Conservation (phyloP, 2,113 vertebrate genomes). For the Erpornis zantholeuca region DNA sequence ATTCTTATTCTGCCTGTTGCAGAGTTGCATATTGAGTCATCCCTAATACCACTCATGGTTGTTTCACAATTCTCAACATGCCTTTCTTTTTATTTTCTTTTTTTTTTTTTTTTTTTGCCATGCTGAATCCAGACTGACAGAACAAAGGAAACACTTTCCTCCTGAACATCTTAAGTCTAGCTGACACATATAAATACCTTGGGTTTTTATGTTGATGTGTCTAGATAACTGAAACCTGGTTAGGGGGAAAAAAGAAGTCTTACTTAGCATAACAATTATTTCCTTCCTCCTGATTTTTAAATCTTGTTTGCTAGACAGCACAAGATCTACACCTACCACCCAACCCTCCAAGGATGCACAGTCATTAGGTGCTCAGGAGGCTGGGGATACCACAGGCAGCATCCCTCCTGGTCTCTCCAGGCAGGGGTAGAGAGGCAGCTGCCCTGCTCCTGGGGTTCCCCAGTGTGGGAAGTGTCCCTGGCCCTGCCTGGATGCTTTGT, state of each 20-base stretch:
- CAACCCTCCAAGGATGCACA: background rate
- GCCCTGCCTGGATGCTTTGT: background rate
- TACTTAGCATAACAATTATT: background rate
- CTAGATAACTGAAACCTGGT: background rate
- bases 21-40: background rate
- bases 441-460: background rate
- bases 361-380: background rate
- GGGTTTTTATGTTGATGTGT: background rate
- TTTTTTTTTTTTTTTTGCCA: too few species aligned
- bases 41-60: background rate
- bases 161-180: background rate
- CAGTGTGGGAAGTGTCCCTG: accelerated
- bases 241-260: background rate
- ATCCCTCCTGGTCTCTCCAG: background rate
- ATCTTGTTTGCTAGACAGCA: background rate
- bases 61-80: background rate
- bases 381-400: background rate
- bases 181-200: background rate
- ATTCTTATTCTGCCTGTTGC: background rate
- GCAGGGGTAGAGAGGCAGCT: background rate
- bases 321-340: background rate
- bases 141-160: background rate
- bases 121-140: background rate
- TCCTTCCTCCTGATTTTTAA: background rate
- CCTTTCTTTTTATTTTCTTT: background rate